Conservation (phyloP, 2,113 vertebrate genomes). For the Pandion haliaetus region DNA sequence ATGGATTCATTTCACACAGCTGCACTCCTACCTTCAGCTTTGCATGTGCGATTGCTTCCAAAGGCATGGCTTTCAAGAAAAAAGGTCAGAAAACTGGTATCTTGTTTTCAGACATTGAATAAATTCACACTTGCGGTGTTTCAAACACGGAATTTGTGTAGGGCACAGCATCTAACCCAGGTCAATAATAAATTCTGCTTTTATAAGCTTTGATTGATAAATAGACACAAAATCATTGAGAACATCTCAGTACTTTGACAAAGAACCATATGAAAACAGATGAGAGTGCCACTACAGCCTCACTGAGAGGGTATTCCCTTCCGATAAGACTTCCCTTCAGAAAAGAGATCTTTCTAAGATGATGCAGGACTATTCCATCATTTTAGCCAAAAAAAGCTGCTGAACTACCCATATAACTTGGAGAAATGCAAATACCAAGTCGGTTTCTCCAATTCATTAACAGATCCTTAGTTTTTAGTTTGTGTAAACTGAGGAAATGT, state of each 20-base stretch:
- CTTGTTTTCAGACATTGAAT: background rate
- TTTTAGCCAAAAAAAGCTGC: background rate
- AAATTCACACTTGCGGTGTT: background rate
- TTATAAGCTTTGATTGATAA: background rate
- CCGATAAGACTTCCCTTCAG: background rate
- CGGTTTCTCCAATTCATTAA: background rate
- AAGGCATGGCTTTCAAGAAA: background rate
- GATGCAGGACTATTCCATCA: background rate
- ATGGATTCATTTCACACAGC: background rate
- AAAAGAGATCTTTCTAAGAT: background rate
- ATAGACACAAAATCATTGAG: background rate
- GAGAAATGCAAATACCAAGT: background rate
- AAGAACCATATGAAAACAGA: background rate
- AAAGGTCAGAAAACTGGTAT: background rate
- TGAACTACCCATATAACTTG: background rate
- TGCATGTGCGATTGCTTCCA: background rate
- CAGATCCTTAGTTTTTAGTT: background rate
- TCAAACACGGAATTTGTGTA: background rate
- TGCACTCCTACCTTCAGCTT: background rate
- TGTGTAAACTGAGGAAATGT: background rate
- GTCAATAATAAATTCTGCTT: background rate
- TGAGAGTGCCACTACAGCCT: background rate
- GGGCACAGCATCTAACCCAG: background rate
- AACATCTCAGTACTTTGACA: background rate
- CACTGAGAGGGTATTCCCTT: background rate